Evolutionary conservation across 2,113 vertebrate species (phyloP), one percentile per base, ranked within the genome.

Genomic region (Donacobius atricapilla): DNA sequence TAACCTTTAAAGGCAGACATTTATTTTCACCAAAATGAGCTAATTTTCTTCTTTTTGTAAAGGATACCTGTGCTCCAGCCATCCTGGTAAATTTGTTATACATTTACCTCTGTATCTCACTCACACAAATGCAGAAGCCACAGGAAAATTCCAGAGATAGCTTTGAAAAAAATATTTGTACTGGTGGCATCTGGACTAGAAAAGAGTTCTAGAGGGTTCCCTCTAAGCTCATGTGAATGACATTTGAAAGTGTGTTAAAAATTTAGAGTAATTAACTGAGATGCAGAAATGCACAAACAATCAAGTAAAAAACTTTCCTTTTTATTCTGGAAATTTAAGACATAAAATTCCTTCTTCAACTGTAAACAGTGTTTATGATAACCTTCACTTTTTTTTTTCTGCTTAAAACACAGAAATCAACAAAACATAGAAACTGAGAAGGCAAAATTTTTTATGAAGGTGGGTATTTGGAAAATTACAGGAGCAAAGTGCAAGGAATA

Each of bases 281-380:
- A 42, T 39, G 5, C 5, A 65, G n/a, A 91, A 53, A 50, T 0
- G 0, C 6, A 27, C 2, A 53, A 58, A 8, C 5, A 35, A 60
- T 17, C 4, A 48, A 61, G 5, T 4, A 61, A 65, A 85, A 78
- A 35, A 2, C 0, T 18, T 82, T 30, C 12, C 1, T 25, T 84
- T 81, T 57, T 21, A 18, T 8, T 7, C 1, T 58, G 13, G 6
- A 78, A 73, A 66, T n/a, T 69, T 51, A 58, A 54, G 16, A 39
- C 1, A 31, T n/a, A 54, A 65, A 47, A 31, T 31, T 64, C 3
- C 11, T 85, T 85, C 13, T 11, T 66, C 23, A 61, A 3, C 4
- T 0, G 3, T 21, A 80, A 86, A 5, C 1, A 78, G 7, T 4
- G 37, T 50, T 75, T 57, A 64, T 5, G 5, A 10, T 25, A 57